Evolutionary conservation across 2,888 invertebrate genomes (phyloP), one percentile per base, ranked within the genome.

Genomic region (Camptogramma bilineatum): DNA sequence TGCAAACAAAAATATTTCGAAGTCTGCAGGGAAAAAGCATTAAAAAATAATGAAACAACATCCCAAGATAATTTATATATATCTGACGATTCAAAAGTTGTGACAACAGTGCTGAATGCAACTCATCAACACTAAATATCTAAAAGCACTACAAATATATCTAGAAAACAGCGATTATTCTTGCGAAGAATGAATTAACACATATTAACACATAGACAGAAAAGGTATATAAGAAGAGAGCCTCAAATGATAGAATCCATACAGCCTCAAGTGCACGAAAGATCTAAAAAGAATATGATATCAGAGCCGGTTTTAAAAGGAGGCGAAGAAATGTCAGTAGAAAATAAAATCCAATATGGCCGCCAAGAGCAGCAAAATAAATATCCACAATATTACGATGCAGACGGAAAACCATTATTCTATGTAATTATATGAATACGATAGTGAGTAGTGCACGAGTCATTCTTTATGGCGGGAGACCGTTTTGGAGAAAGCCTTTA

Each of bases 401-500:
- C 3, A 13, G 13, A 13, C 13, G 13, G 13, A 13, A 39, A 13
- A 13, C 34, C 34, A 39, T 2, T 28, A 28, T 28, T 28, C 28
- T 28, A 28, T 13, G 28, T 28, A 28, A 1, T 39, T 39, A 39
- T 39, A 39, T 16, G 5, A 18, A 13, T 59, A 59, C 28, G 59
- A 59, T 5, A 52, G 52, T 18, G 44, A 19, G 4, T 52, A 58
- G n/a, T n/a, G n/a, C n/a, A n/a, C n/a, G n/a, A n/a, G n/a, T n/a
- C n/a, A n/a, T n/a, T n/a, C n/a, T n/a, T n/a, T n/a, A n/a, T n/a
- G n/a, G n/a, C n/a, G n/a, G n/a, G n/a, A n/a, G n/a, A n/a, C n/a
- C n/a, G n/a, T n/a, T n/a, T n/a, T n/a, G n/a, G n/a, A n/a, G n/a
- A n/a, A n/a, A n/a, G n/a, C n/a, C n/a, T n/a, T n/a, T n/a, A n/a